Evolutionary conservation across 2,113 vertebrate species (phyloP).

Genomic region (Brienomyrus brachyistius): DNA sequence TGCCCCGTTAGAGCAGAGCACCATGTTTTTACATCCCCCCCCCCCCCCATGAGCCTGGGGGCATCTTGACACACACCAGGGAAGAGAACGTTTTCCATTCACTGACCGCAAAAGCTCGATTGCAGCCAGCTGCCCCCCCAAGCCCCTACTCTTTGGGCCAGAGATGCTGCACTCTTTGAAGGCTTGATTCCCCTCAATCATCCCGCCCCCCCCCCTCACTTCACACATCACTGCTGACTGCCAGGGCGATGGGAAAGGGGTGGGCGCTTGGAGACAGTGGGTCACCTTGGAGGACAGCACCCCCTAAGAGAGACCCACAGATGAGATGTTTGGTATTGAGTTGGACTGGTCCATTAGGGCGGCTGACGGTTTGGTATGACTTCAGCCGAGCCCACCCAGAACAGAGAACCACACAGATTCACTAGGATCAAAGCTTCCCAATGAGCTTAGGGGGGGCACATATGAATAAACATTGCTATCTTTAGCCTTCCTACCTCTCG

Average conservation of each 20-base stretch:
- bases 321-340: not conserved
- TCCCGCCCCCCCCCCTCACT: not conserved
- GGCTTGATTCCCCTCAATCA: slow-evolving; percentile 15
- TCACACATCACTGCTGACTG: not conserved
- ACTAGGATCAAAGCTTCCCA: not conserved
- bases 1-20: slow-evolving; percentile 15
- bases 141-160: slow-evolving; percentile 41
- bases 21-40: slow-evolving; percentile 23
- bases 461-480: not conserved
- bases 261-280: not conserved
- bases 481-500: slow-evolving; percentile 14
- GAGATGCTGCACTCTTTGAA: slow-evolving; percentile 14
- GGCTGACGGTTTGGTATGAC: not conserved
- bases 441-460: not conserved
- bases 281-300: not conserved
- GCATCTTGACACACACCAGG: slow-evolving; percentile 26
- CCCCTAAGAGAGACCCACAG: not conserved
- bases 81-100: slow-evolving; percentile 24
- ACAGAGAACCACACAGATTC: not conserved
- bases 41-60: not conserved
- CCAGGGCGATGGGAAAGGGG: not conserved
- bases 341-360: not conserved
- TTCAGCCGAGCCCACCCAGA: not conserved
- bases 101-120: slow-evolving; percentile 38
- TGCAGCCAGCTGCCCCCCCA: slow-evolving; percentile 34